Base-by-base conservation (phyloP, 2,797 vertebrate species). In the Rallus crepitans region DNA sequence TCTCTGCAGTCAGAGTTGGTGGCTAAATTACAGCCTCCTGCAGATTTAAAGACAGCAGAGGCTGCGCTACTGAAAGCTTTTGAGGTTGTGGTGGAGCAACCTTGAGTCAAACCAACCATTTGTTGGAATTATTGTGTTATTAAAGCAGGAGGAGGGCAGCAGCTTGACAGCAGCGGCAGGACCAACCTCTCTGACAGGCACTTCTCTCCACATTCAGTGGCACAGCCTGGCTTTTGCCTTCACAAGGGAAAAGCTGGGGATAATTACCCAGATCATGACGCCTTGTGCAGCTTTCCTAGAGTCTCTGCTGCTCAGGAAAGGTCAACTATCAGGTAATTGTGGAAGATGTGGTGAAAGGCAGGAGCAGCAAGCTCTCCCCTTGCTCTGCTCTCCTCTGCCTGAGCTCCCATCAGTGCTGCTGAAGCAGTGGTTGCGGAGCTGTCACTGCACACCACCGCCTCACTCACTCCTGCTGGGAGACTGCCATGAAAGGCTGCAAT, bases 61-160 rank as follows among this genome's bases (percentile, higher is more conserved):
- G 20, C 64, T 66, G 80, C 5, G 2, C 52, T 70, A 35, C 65
- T 47, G 63, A 82, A 77, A 69, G 88, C 60, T 77, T 57, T 37
- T 3, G 72, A 92, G 66, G 20, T 4, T 21, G 25, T 42, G 77
- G 59, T 1, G 1, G 72, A 73, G 65, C 39, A 42, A 9, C 37
- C 19, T 63, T 19, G 21, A 55, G 12, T 5, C 50, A 73, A 92
- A 72, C 31, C 82, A 42, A 3, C 23, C 78, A 82, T 95, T 93
- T 93, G 19, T 76, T 80, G 73, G 53, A 59, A 14, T 3, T 72
- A 35, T 4, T 27, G 33, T 60, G 39, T 86, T 71, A 91, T 90
- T 93, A 91, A 61, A 87, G 39, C 87, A 90, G 91, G 68, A 91
- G 70, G 83, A 53, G 24, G 50, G 64, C 75, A 87, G 77, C 33